A percentile compares a stretch with the other conserved stretches of the same genome.
Conservation (phyloP, 2,797 vertebrate genomes). For the Nothura maculosa region DNA sequence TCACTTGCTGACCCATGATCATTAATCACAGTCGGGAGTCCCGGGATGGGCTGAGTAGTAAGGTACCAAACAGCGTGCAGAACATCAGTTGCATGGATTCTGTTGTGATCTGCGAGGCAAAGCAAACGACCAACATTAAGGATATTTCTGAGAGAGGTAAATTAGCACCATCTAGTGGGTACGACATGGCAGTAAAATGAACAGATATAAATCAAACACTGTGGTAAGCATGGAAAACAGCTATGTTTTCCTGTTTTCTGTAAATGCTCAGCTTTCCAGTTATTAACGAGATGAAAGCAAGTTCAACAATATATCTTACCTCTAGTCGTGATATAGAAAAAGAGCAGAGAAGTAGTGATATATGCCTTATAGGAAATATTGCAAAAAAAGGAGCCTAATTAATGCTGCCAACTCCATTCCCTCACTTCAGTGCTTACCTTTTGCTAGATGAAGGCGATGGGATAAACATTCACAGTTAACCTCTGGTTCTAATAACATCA, state of each 20-base stretch:
- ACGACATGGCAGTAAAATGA: fast-evolving
- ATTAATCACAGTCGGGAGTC: slow-evolving; percentile 88
- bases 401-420: background rate
- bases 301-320: background rate
- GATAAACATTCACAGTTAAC: background rate
- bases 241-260: background rate
- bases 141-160: background rate
- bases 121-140: background rate
- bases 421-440: background rate
- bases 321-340: background rate
- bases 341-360: background rate
- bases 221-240: background rate
- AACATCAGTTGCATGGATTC: slow-evolving; percentile 97
- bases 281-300: background rate
- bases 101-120: slow-evolving; percentile 92
- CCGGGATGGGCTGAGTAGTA: slow-evolving; percentile 94
- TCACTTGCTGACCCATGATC: slow-evolving; percentile 92
- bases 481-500: background rate
- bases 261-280: background rate
- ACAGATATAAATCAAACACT: background rate
- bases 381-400: background rate
- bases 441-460: background rate
- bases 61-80: slow-evolving; percentile 99
- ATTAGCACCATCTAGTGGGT: slow-evolving; percentile 78
- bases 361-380: background rate